Evolutionary conservation across 1,140 invertebrate species (phyloP), one percentile per base, ranked within the genome.

Genomic region (Brachionus paranguensis): DNA sequence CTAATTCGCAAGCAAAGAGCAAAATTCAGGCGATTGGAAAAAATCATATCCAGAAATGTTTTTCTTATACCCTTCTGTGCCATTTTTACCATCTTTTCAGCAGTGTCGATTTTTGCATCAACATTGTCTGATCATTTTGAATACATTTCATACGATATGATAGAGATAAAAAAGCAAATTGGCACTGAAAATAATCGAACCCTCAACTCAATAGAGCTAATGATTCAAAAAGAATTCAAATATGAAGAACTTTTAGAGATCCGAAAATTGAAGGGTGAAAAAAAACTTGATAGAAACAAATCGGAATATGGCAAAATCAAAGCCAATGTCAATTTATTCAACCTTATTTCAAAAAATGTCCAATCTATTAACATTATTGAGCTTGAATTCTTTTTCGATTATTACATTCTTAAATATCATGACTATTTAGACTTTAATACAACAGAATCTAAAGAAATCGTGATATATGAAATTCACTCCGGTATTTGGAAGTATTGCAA

Each of bases 401-500:
- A 53, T 47, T 76, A 50, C 27, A 50, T 50, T 8, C 10, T 76
- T 1, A 76, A 27, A 50, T 12, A 1, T 24, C 24, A 17, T 27
- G 47, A 76, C 20, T 76, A 24, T 76, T 45, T 76, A 12, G 68
- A 72, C 27, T 76, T 50, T 0, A 50, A 50, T 12, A 50, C 14
- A 29, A 47, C 72, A 27, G 27, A 24, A 45, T 43, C 33, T 8
- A 74, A 74, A 81, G 41, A 33, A 8, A 37, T 45, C 29, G 11
- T 64, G 7, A 12, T 81, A 3, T 81, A 81, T 47, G 29, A 81
- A 24, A 41, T 55, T n/a, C 33, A 81, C 27, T 60, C 78, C 1
- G 78, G 78, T 27, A 81, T 81, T 17, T 81, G 78, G 78, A 81
- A 64, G 20, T 43, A 24, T n/a, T 81, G 78, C 43, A 81, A 81